Evolutionary conservation across 64 coral and sea anemone species (phyloP).

Genomic region (Dendronephthya gigantea): DNA sequence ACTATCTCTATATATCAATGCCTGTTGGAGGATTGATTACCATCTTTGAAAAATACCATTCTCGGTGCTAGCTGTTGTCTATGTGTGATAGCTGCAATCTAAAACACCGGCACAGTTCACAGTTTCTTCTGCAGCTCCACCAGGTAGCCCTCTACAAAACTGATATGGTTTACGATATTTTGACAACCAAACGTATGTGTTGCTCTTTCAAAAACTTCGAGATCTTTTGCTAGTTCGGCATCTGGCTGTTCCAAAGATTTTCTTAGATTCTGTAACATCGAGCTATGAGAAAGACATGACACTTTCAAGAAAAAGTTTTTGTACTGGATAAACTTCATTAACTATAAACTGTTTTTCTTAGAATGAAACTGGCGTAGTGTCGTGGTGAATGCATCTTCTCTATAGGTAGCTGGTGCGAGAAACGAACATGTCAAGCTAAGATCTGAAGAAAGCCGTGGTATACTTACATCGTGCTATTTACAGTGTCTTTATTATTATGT

Average conservation of each 20-base stretch:
- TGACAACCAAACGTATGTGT: conserved; percentile 8
- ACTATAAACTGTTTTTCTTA: background rate
- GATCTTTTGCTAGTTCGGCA: background rate
- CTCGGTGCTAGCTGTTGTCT: too few species aligned
- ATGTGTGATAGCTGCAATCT: too few species aligned
- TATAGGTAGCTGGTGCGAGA: too few species aligned
- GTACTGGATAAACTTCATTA: background rate
- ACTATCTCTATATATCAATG: too few species aligned
- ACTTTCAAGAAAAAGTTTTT: background rate
- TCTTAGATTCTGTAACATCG: background rate
- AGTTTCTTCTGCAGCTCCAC: background rate
- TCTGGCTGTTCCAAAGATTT: background rate
- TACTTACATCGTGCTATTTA: conserved; percentile 14
- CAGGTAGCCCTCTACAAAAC: background rate
- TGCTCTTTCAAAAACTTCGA: background rate
- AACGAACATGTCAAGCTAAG: background rate
- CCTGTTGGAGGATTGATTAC: too few species aligned
- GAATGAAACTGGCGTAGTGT: background rate
- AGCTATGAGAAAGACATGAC: background rate
- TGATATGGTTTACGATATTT: conserved; percentile 7
- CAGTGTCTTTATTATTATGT: background rate
- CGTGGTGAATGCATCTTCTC: too few species aligned
- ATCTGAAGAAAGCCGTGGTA: background rate
- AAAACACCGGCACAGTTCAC: too few species aligned
- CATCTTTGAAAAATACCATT: too few species aligned